Base-by-base conservation (phyloP, 2,888 invertebrate species). In the Euplexia lucipara region DNA sequence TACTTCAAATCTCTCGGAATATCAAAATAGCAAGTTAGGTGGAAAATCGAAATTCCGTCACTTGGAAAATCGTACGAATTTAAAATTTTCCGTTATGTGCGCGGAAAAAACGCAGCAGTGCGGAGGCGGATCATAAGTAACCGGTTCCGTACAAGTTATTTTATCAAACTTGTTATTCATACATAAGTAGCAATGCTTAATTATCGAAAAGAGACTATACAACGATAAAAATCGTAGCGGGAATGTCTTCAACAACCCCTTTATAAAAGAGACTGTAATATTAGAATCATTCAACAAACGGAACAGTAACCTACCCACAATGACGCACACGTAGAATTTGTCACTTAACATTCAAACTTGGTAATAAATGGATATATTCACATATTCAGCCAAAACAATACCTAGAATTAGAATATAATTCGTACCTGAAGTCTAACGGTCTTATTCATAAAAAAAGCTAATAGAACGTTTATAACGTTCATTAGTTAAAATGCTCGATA, bases 41-140 rank as follows among this genome's bases (percentile, higher is more conserved):
- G 78, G 81, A 83, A 81, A 81, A 83, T 82, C 71, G 78, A 83
- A 79, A 81, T n/a, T 37, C 73, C 61, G 54, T 75, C 80, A 63
- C 48, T 51, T 78, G 71, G 74, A 83, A 83, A 83, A 82, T 83
- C 39, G 64, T 49, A 48, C 30, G 58, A 70, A 64, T 78, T 81
- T 72, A 68, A 82, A 81, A 57, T 61, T 54, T 57, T 45, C 71
- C 63, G 70, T 68, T 67, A 75, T 49, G 65, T 59, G 56, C 47
- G 22, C 48, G 37, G 58, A 26, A 59, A 63, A 82, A 77, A 68
- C 66, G 52, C 42, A 61, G 62, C 64, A 54, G 35, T 41, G 18
- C 26, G 44, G 22, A 64, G 45, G 37, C 52, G 34, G 51, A 59
- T 49, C 44, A 41, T 14, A 53, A 44, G 39, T 61, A 18, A 32